Conservation (phyloP, 92 coral and sea anemone species). For the Zoanthus solanderi region DNA sequence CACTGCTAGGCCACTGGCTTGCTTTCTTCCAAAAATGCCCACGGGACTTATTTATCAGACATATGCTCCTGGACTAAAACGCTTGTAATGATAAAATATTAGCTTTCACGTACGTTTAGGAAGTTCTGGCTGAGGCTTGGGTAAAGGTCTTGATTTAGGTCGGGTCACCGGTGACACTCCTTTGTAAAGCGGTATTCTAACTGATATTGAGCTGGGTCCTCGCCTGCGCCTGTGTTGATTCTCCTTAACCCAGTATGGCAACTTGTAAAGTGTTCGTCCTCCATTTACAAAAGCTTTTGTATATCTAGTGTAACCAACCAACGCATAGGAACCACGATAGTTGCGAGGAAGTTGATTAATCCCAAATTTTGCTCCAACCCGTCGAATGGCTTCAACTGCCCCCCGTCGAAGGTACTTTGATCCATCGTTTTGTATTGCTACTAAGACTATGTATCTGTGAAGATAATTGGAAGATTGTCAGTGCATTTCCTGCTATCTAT, state of each 20-base stretch:
- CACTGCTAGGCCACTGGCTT: no score
- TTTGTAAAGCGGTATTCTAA: slow-evolving; percentile 48
- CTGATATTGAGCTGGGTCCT: slow-evolving; percentile 32
- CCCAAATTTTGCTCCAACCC: slow-evolving; percentile 13
- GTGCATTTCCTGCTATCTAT: background rate
- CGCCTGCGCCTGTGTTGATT: slow-evolving; percentile 17
- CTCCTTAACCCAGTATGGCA: slow-evolving; percentile 39
- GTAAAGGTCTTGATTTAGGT: slow-evolving; percentile 23
- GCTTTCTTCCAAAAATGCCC: no score
- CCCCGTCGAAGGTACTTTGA: slow-evolving; percentile 31
- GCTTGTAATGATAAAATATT: no score
- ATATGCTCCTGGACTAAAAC: no score
- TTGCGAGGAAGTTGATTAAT: slow-evolving; percentile 14
- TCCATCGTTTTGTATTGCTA: slow-evolving; percentile 37
- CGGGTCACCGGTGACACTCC: slow-evolving; percentile 34
- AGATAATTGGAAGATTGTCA: background rate
- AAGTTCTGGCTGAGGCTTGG: slow-evolving; percentile 31
- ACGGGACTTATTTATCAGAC: no score
- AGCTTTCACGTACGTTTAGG: slow-evolving; percentile 25
- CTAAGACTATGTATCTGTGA: slow-evolving; percentile 14
- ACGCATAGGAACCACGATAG: slow-evolving; percentile 38
- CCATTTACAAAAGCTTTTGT: background rate
- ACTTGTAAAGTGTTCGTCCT: background rate
- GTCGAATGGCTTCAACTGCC: background rate
- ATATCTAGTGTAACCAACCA: slow-evolving; percentile 29